Evolutionary conservation across 2,888 invertebrate species (phyloP), one percentile per base, ranked within the genome.

Genomic region (Oscheius sp.): DNA sequence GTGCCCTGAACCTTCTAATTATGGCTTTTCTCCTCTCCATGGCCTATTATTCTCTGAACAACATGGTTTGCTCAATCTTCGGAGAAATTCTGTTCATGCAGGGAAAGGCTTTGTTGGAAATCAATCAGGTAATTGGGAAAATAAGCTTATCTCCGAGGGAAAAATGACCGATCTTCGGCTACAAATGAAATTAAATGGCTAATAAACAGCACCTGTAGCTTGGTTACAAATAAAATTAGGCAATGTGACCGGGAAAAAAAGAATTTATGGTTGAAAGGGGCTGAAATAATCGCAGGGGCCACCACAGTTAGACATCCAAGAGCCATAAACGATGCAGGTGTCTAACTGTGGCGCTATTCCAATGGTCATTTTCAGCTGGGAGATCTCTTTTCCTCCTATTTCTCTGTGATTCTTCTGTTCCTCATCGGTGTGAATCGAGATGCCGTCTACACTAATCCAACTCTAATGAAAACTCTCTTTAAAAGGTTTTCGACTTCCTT

Each of bases 371-470:
- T 66, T 29, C 49, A 66, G 66, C 25, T 66, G 16, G 49, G 49
- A 13, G 66, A 66, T 27, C 16, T 66, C 12, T 66, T 66, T 49
- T 49, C 49, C 35, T 46, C 49, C 66, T 66, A 66, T 29, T 66
- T 66, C 29, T 52, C 66, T 2, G 29, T 66, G 5, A 18, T 18
- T 27, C 46, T 66, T 16, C 45, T 66, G n/a, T 66, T 66, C 21
- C 49, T 66, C 18, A 27, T 66, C 35, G 66, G 66, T 9, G 16
- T 66, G 46, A 66, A 66, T 16, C 66, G 66, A 3, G 29, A 21
- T 25, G n/a, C 35, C n/a, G 53, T 52, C 29, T 66, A 52, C 52
- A 49, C 49, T 12, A 23, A n/a, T 16, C 66, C 66, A 16, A 18
- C n/a, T 9, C 49, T 66, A 49, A 29, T 46, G 49, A 49, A 18